Evolutionary conservation across 1,140 invertebrate genomes (phyloP).

Genomic region (Chlorops oryzae): DNA sequence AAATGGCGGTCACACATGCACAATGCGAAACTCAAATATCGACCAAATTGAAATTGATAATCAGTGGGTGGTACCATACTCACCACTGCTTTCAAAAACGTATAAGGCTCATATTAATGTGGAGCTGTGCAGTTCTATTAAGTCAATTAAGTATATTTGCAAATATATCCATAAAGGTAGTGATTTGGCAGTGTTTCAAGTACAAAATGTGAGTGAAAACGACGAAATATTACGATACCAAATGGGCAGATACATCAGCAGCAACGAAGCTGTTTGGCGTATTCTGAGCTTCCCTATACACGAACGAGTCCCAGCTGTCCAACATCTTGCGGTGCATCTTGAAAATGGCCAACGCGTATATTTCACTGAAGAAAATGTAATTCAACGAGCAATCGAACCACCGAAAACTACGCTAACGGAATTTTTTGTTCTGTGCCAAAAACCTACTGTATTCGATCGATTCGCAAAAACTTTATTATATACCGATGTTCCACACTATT

Average conservation of each 20-base stretch:
- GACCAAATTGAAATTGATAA: constrained; percentile 7
- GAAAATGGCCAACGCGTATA: too few relatives aligned
- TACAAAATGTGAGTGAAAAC: constrained; percentile 11
- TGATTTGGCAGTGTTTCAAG: constrained; percentile 32
- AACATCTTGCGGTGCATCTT: constrained; percentile 41
- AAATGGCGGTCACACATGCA: constrained; percentile 28
- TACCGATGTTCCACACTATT: constrained; percentile 44
- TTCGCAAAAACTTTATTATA: constrained; percentile 48
- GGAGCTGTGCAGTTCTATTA: constrained; percentile 24
- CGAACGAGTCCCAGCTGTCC: constrained; percentile 39
- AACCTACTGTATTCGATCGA: constrained; percentile 12
- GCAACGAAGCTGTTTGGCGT: constrained; percentile 19
- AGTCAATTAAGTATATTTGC: constrained; percentile 13
- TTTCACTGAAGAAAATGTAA: constrained; percentile 9
- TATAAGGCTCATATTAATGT: constrained; percentile 23
- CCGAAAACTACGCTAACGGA: constrained; percentile 37
- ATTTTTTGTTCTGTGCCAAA: constrained; percentile 26
- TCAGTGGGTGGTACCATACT: constrained; percentile 13
- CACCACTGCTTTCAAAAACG: constrained; percentile 13
- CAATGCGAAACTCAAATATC: constrained; percentile 18
- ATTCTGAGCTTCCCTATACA: constrained; percentile 35
- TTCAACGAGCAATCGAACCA: constrained; percentile 18
- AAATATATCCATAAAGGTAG: constrained; percentile 40
- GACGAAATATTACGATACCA: constrained; percentile 13
- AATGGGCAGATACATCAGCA: constrained; percentile 16